These are phyloP conservation scores for Agrilus planipennis DNA, from an alignment of 1,140 invertebrate genomes.

Conservation along the genomic window DNA sequence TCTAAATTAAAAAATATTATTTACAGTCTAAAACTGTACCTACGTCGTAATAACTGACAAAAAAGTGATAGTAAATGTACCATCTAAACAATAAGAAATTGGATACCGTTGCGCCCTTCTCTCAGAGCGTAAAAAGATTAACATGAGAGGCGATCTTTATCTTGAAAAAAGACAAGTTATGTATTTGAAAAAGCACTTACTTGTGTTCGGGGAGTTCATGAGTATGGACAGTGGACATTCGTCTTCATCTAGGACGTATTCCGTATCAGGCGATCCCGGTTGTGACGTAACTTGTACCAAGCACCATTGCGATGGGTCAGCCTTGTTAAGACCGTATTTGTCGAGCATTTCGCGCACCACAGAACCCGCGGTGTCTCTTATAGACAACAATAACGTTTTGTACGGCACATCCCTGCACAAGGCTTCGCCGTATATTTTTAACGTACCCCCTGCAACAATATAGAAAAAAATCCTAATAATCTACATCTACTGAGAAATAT, in stretches of 20 bases:
- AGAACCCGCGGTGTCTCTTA: slow-evolving; percentile 79
- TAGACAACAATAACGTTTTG: slow-evolving; percentile 90
- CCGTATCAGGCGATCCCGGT: slow-evolving; percentile 41
- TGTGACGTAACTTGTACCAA: slow-evolving; percentile 74
- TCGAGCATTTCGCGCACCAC: slow-evolving; percentile 94
- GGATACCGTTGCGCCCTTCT: not conserved
- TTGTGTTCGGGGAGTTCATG: slow-evolving; percentile 75
- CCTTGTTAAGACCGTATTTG: slow-evolving; percentile 87
- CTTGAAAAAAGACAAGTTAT: not conserved
- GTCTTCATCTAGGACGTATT: slow-evolving; percentile 92
- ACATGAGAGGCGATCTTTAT: not conserved
- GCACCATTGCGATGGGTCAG: slow-evolving; percentile 84
- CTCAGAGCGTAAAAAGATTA: not conserved
- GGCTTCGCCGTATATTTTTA: slow-evolving; percentile 97
- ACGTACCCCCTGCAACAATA: slow-evolving; percentile 62
- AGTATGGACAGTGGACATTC: slow-evolving; percentile 93
- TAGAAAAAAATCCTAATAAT: slow-evolving; percentile 2
- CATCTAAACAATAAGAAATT: not conserved
- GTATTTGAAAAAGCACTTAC: slow-evolving; percentile 34
- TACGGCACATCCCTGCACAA: slow-evolving; percentile 95
- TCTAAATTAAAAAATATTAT: too few relatives aligned
- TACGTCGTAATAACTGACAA: too few relatives aligned
- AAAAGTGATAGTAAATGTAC: not conserved
- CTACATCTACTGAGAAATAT: not conserved
- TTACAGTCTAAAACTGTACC: too few relatives aligned